A percentile compares a stretch with the other conserved stretches of the same genome.
phyloP scores from a whole-genome alignment of 1,140 invertebrate genomes.

The Notospermus geniculatus region DNA sequence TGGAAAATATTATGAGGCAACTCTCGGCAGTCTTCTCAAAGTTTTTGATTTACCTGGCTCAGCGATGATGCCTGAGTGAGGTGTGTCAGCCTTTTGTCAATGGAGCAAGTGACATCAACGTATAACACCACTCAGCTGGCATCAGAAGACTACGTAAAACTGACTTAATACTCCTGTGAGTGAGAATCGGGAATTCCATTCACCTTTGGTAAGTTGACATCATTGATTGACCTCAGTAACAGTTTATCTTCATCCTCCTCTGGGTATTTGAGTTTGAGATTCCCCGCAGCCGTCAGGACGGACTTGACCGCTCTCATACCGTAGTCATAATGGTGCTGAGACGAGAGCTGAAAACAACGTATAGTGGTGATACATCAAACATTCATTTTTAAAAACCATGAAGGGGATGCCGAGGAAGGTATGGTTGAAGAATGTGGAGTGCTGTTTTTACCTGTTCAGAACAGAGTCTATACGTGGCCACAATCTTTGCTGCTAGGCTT shows the following conservation, averaged over 20 bases:
- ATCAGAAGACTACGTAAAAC: not conserved
- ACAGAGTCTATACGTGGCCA: conserved; percentile 55
- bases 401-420: conserved; percentile 43
- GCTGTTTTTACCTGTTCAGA: conserved; percentile 51
- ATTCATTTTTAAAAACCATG: conserved; percentile 52
- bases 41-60: not conserved
- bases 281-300: conserved; percentile 55
- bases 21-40: not conserved
- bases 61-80: too few relatives aligned
- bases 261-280: conserved; percentile 55
- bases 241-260: conserved; percentile 51
- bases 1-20: conserved; percentile 5
- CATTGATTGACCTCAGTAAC: conserved; percentile 54
- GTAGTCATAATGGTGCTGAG: conserved; percentile 58
- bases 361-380: not conserved
- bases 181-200: conserved; percentile 21
- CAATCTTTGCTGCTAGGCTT: conserved; percentile 54
- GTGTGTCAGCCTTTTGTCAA: too few relatives aligned
- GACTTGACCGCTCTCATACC: conserved; percentile 58
- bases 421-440: too few relatives aligned
- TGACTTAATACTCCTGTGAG: not conserved
- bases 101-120: too few relatives aligned
- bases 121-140: too few relatives aligned
- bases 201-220: conserved; percentile 58
- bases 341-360: conserved; percentile 44